These are phyloP conservation scores for Taxidea taxus DNA, from an alignment of 2,113 vertebrate genomes.

Conservation along the genomic window DNA sequence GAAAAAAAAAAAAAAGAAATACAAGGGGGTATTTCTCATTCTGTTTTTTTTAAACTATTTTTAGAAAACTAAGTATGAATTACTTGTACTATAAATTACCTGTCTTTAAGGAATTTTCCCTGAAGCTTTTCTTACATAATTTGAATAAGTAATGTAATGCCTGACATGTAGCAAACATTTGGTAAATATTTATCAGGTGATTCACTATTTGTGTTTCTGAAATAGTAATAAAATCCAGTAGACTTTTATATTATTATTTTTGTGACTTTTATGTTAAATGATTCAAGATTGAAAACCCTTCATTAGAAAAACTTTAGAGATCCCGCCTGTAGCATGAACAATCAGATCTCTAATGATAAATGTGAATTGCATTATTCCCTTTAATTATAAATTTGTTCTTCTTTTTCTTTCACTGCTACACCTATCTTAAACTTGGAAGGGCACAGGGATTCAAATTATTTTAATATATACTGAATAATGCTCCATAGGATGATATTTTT, in stretches of 20 bases:
- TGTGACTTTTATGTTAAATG: background rate
- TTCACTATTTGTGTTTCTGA: background rate
- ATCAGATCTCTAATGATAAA: background rate
- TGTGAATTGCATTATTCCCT: background rate
- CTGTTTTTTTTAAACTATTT: background rate
- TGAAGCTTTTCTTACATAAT: background rate
- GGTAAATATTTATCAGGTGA: background rate
- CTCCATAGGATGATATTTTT: background rate
- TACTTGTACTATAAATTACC: background rate
- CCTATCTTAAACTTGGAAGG: background rate
- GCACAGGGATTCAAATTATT: background rate
- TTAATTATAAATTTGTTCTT: background rate
- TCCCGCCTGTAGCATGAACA: background rate
- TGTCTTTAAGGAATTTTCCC: background rate
- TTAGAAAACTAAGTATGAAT: slow-evolving; percentile 7
- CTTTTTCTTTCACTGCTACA: background rate
- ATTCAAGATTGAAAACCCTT: background rate
- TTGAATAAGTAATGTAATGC: background rate
- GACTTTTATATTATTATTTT: background rate
- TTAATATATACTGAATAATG: background rate
- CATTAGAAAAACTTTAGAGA: background rate
- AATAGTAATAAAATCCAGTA: background rate
- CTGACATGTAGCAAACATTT: background rate
- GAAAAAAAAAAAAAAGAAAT: too few species aligned
- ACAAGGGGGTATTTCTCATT: background rate